A percentile compares a stretch with the other conserved stretches of the same genome.
These are phyloP conservation scores for Leptosomus discolor DNA, from an alignment of 2,113 vertebrate genomes.

Conservation along the genomic window DNA sequence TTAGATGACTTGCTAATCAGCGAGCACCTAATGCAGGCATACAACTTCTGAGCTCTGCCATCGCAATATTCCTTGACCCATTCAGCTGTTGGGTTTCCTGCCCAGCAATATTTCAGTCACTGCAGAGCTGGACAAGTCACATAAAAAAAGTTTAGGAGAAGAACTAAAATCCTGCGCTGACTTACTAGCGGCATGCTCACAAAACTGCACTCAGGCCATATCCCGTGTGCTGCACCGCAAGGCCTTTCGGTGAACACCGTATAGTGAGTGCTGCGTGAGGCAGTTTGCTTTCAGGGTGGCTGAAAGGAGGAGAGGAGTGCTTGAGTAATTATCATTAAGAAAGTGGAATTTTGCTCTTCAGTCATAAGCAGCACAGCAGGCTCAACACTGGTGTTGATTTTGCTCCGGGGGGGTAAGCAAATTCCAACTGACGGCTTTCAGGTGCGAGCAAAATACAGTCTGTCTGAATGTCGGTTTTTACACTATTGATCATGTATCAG, in stretches of 20 bases:
- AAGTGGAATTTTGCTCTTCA: neutral
- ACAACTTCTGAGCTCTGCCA: neutral
- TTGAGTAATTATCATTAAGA: accelerated
- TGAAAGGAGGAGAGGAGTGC: neutral
- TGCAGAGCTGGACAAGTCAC: neutral
- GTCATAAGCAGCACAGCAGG: neutral
- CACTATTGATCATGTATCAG: neutral
- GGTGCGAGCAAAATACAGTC: neutral
- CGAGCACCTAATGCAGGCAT: accelerated
- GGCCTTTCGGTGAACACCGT: accelerated
- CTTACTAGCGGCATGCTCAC: neutral
- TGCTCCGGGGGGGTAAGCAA: neutral
- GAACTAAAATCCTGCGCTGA: neutral
- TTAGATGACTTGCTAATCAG: neutral
- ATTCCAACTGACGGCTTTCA: neutral
- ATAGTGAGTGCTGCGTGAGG: neutral
- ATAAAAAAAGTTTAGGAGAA: neutral
- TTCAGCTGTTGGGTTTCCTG: neutral
- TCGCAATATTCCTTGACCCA: neutral
- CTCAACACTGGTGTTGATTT: neutral
- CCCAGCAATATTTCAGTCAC: neutral
- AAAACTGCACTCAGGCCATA: neutral
- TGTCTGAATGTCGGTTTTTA: neutral
- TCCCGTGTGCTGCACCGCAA: accelerated
- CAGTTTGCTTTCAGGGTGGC: neutral